phyloP scores from a whole-genome alignment of 2,113 vertebrate species.

The Ammospiza caudacuta region DNA sequence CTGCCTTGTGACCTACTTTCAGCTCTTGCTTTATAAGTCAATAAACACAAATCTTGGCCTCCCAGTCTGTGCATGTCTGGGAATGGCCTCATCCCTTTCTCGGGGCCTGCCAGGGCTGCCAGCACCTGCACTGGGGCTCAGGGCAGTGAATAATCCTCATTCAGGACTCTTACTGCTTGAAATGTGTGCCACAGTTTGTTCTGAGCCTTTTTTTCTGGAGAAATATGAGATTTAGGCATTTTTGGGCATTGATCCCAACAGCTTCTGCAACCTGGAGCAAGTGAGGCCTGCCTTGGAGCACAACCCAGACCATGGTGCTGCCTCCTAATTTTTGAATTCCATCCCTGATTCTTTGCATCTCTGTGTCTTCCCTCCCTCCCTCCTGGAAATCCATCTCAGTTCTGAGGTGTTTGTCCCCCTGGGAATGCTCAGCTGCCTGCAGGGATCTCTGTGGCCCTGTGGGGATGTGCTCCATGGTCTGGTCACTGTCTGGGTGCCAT shows the following conservation, averaged over 20 bases:
- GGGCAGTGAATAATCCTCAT: neutral
- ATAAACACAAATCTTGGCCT: neutral
- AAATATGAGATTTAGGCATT: neutral
- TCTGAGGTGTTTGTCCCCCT: neutral
- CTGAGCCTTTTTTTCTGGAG: neutral
- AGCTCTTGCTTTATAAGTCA: neutral
- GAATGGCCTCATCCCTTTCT: neutral
- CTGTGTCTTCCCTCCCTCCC: neutral
- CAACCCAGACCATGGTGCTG: neutral
- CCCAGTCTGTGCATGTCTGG: neutral
- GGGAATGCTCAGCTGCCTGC: neutral
- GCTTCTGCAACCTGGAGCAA: neutral
- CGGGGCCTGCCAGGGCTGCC: neutral
- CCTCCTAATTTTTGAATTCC: neutral
- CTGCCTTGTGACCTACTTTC: neutral
- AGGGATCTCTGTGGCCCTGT: neutral
- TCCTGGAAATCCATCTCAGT: neutral
- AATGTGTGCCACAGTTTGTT: accelerated
- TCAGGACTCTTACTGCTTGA: neutral
- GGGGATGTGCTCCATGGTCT: neutral
- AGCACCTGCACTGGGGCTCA: neutral
- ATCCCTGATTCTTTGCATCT: neutral
- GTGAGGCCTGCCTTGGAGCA: neutral
- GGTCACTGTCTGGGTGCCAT: neutral
- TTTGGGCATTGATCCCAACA: neutral